phyloP scores from a whole-genome alignment of 2,113 vertebrate genomes.

The Orcinus orca region DNA sequence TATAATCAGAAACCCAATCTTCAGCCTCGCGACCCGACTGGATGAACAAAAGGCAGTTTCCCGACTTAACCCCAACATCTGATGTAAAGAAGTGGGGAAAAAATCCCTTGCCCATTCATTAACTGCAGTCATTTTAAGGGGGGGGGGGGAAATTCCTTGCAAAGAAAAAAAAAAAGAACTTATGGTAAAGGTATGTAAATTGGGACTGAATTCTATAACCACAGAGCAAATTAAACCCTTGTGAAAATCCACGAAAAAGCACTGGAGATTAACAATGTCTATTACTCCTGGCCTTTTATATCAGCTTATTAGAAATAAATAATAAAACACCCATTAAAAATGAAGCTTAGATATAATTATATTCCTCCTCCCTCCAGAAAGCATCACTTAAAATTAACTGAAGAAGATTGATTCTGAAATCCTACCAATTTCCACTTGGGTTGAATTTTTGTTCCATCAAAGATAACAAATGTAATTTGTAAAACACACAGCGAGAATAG shows the following conservation, averaged over 20 bases:
- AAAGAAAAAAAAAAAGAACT: neutral
- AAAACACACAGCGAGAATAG: neutral
- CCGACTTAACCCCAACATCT: conserved; percentile 80
- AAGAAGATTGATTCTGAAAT: conserved; percentile 32
- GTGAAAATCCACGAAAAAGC: conserved; percentile 78
- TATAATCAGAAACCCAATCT: conserved; percentile 80
- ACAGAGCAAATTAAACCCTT: conserved; percentile 77
- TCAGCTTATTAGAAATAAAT: conserved; percentile 75
- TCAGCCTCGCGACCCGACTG: conserved; percentile 73
- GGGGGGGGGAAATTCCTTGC: conserved; percentile 51
- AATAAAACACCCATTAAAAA: conserved; percentile 57
- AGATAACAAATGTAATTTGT: conserved; percentile 5
- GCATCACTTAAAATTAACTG: conserved; percentile 36
- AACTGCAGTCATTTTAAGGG: conserved; percentile 56
- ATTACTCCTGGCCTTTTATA: conserved; percentile 59
- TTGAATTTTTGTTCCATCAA: conserved; percentile 53
- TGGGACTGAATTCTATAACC: conserved; percentile 72
- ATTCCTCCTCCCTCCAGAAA: neutral
- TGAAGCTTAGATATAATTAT: conserved; percentile 38
- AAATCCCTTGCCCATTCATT: conserved; percentile 78
- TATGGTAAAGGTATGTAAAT: conserved; percentile 73
- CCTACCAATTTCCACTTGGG: conserved; percentile 17
- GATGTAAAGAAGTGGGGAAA: conserved; percentile 71
- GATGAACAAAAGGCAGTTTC: conserved; percentile 80
- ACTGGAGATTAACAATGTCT: conserved; percentile 77